Evolutionary conservation across 2,888 invertebrate species (phyloP).

Genomic region (Netelia fuscicornis): DNA sequence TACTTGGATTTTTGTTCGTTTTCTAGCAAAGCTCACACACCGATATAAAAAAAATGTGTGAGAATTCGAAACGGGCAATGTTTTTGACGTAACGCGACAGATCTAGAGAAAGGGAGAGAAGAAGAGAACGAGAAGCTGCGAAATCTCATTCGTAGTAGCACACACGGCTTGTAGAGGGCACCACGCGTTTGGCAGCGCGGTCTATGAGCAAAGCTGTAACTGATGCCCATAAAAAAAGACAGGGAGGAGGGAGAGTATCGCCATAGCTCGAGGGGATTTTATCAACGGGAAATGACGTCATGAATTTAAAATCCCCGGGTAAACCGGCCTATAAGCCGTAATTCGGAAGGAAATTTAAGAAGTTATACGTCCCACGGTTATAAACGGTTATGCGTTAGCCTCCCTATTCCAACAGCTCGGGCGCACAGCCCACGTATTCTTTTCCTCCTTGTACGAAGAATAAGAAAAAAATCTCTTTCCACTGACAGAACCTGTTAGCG

Average conservation of each 20-base stretch:
- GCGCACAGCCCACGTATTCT: neutral
- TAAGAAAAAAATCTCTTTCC: conserved; percentile 61
- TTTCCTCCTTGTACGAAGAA: conserved; percentile 47
- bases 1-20: conserved; percentile 41
- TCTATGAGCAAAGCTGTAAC: conserved; percentile 59
- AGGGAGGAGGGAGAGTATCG: conserved; percentile 30
- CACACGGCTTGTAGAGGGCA: neutral
- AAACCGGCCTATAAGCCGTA: conserved; percentile 70
- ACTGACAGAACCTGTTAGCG: conserved; percentile 61
- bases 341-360: conserved; percentile 68
- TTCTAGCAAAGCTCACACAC: conserved; percentile 24
- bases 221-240: conserved; percentile 64
- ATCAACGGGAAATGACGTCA: conserved; percentile 70
- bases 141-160: conserved; percentile 65
- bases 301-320: conserved; percentile 71
- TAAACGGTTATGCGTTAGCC: conserved; percentile 63
- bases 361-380: conserved; percentile 68
- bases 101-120: conserved; percentile 15
- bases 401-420: neutral
- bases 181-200: conserved; percentile 61
- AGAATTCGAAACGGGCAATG: conserved; percentile 39
- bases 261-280: conserved; percentile 39
- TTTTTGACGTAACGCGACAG: conserved; percentile 41
- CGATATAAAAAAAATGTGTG: conserved; percentile 46
- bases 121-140: conserved; percentile 44